Evolutionary conservation across 1,140 invertebrate genomes (phyloP).

Genomic region (Ctenoplectra terminalis): DNA sequence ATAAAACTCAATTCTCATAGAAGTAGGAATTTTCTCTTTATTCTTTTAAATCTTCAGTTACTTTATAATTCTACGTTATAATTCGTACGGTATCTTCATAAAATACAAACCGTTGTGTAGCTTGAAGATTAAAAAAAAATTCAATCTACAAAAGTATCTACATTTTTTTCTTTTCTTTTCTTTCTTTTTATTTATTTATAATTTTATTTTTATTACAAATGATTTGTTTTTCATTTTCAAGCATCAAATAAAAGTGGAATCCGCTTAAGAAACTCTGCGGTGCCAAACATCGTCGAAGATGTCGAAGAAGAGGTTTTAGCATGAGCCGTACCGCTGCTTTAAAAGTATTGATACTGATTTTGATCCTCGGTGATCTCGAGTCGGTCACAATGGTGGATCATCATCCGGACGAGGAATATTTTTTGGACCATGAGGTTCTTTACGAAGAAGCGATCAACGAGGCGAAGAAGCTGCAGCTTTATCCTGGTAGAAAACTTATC

Average conservation of each 20-base stretch:
- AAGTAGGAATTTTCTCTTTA: too few relatives aligned
- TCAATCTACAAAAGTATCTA: too few relatives aligned
- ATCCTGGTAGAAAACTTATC: slow-evolving; percentile 69
- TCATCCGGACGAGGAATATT: slow-evolving; percentile 74
- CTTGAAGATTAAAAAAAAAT: too few relatives aligned
- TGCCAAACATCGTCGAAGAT: slow-evolving; percentile 57
- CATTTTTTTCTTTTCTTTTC: too few relatives aligned
- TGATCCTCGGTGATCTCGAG: slow-evolving; percentile 69
- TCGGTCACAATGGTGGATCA: slow-evolving; percentile 77
- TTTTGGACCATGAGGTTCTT: slow-evolving; percentile 76
- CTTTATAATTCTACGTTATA: too few relatives aligned
- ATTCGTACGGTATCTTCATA: too few relatives aligned
- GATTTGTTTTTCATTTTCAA: neutral
- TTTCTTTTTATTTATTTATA: too few relatives aligned
- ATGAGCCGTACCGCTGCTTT: slow-evolving; percentile 72
- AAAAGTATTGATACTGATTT: slow-evolving; percentile 65
- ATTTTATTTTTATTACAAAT: too few relatives aligned
- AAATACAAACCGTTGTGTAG: too few relatives aligned
- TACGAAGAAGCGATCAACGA: slow-evolving; percentile 75
- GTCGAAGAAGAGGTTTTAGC: slow-evolving; percentile 74
- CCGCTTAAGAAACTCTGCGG: neutral
- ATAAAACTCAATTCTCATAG: too few relatives aligned
- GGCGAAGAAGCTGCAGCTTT: slow-evolving; percentile 74
- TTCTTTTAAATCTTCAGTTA: too few relatives aligned
- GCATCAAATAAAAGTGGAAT: neutral